Base-by-base conservation (phyloP, 2,113 vertebrate species). In the Carassius gibelio region DNA sequence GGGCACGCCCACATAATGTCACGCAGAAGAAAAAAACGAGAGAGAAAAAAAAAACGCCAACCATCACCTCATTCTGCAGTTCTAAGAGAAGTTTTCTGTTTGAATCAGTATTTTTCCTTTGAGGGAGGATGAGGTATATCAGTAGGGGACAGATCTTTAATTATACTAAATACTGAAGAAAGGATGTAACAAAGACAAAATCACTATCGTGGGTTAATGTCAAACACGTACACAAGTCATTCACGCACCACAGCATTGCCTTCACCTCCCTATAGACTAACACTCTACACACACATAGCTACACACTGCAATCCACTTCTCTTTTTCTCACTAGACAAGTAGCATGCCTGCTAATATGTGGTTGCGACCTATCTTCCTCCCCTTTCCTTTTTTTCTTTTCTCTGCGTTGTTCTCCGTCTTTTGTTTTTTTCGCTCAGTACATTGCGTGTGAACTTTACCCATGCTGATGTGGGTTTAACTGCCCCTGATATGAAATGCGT, bases 251-350 rank as follows among this genome's bases (percentile, higher is more conserved):
- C 42, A 81, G n/a, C 66, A 34, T 66, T 79, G 83, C 61, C 82
- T 85, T 72, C 77, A 68, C 74, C 74, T 81, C 10, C 23, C 71
- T 64, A 17, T 81, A 69, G 83, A 81, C 72, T 72, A 52, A 66
- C 42, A 84, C 76, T 52, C 2, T 30, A 87, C 90, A 92, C 84
- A 90, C 90, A 95, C 96, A 94, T 89, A 92, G 10, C 45, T 9
- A 10, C 48, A 50, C 90, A 95, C 96, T 95, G 94, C 94, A 90
- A 90, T 19, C 75, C 76, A 59, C 90, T 92, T 90, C 85, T 90
- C 84, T 86, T 90, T 90, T 88, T 87, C 71, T 84, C 89, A 80
- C 89, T 82, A 87, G 88, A 90, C 88, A 90, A 89, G 93, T 94
- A 90, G 90, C 91, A 78, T 88, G 88, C 91, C 92, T 89, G 87